Evolutionary conservation across 2,888 invertebrate species (phyloP).

Genomic region (Heteromurus nitidus): DNA sequence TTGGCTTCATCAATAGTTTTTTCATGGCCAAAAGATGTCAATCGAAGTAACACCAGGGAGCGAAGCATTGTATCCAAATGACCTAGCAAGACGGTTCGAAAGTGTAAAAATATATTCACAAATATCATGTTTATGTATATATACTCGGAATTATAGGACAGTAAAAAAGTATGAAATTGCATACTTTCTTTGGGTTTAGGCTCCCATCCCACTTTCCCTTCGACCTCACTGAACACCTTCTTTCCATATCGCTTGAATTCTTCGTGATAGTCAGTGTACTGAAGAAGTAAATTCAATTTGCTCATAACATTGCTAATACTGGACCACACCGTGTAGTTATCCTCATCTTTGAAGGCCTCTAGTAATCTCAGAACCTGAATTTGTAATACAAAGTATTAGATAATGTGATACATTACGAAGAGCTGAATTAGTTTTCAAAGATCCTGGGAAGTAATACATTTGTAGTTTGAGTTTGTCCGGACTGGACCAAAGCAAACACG

Average conservation of each 20-base stretch:
- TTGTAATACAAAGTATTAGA: neutral
- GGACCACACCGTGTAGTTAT: constrained; percentile 95
- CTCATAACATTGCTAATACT: constrained; percentile 86
- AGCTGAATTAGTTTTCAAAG: neutral
- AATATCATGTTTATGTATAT: neutral
- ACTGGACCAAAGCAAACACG: constrained; percentile 92
- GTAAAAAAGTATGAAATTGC: constrained; percentile 6
- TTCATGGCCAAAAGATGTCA: constrained; percentile 89
- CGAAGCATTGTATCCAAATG: constrained; percentile 91
- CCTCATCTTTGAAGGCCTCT: constrained; percentile 88
- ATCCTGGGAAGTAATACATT: constrained; percentile 74
- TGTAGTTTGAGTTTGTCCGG: constrained; percentile 87
- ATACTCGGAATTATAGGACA: neutral
- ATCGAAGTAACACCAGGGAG: constrained; percentile 87
- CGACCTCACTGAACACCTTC: constrained; percentile 84
- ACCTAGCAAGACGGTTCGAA: constrained; percentile 75
- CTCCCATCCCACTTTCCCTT: constrained; percentile 89
- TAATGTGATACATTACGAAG: neutral
- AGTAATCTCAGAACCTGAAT: constrained; percentile 86
- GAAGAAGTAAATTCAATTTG: constrained; percentile 85
- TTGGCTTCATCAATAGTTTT: constrained; percentile 86
- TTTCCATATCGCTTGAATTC: constrained; percentile 86
- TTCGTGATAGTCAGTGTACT: constrained; percentile 86
- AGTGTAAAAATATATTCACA: neutral
- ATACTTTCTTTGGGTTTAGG: constrained; percentile 63